Conservation (phyloP, 2,888 invertebrate genomes). For the Leptodirus hochenwartii region DNA sequence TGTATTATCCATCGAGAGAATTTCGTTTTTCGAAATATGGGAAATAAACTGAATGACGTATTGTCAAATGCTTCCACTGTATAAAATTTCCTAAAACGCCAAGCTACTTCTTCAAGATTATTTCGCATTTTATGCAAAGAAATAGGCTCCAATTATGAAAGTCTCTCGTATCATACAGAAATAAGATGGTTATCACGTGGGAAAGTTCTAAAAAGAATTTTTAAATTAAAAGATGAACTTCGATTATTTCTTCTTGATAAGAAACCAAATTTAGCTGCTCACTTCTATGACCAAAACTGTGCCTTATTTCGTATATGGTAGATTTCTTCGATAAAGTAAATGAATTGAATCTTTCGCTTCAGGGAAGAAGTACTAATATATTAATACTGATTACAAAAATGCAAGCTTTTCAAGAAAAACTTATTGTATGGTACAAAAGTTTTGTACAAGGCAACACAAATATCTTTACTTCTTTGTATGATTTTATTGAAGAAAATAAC, state of each 20-base stretch:
- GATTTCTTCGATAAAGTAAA: conserved; percentile 2
- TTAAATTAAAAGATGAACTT: conserved; percentile 1
- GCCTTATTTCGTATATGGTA: not conserved
- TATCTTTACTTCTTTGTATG: conserved; percentile 2
- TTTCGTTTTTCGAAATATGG: too few relatives aligned
- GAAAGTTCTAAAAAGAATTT: conserved; percentile 1
- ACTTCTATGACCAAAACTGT: too few relatives aligned
- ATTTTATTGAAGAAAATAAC: conserved; percentile 1
- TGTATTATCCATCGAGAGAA: conserved; percentile 4
- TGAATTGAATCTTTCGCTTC: conserved; percentile 2
- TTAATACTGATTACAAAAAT: not conserved
- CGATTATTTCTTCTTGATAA: not conserved
- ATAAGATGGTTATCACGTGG: too few relatives aligned
- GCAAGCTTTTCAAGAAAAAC: conserved; percentile 2
- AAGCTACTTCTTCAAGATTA: not conserved
- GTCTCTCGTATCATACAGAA: conserved; percentile 1
- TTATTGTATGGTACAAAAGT: not conserved
- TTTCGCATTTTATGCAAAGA: conserved; percentile 2
- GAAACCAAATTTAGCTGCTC: too few relatives aligned
- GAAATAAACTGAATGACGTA: conserved; percentile 1
- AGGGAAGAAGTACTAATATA: conserved; percentile 2
- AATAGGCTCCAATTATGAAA: conserved; percentile 1
- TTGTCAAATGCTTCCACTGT: conserved; percentile 1
- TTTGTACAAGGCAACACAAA: not conserved
- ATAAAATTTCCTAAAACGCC: not conserved